phyloP scores from a whole-genome alignment of 2,888 invertebrate genomes.

The Gonocerus acuteangulatus region DNA sequence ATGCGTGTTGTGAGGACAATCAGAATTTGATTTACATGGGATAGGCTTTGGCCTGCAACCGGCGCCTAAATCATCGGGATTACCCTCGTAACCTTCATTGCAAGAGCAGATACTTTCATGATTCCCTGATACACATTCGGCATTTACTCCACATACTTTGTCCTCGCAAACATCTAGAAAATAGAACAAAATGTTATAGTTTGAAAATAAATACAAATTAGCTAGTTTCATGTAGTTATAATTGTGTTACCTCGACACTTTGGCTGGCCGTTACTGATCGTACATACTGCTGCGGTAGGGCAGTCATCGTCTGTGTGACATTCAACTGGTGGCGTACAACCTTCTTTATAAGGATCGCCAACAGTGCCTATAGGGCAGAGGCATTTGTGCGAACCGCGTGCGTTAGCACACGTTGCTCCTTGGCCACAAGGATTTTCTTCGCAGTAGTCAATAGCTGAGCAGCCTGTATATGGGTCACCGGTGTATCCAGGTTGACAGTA shows the following conservation, averaged over 20 bases:
- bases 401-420: constrained; percentile 71
- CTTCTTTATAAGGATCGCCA: constrained; percentile 77
- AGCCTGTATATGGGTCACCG: constrained; percentile 65
- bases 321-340: constrained; percentile 73
- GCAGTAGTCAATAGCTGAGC: constrained; percentile 69
- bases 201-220: too few relatives aligned
- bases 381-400: constrained; percentile 65
- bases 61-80: constrained; percentile 57
- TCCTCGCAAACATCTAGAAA: constrained; percentile 65
- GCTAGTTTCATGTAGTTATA: too few relatives aligned
- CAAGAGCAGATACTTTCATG: constrained; percentile 74
- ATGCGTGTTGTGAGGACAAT: constrained; percentile 71
- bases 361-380: constrained; percentile 68
- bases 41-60: constrained; percentile 68
- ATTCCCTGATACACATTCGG: constrained; percentile 67
- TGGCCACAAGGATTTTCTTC: constrained; percentile 69
- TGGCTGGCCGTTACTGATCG: constrained; percentile 59
- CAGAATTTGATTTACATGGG: constrained; percentile 59
- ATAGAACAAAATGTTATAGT: not conserved
- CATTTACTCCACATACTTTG: constrained; percentile 69
- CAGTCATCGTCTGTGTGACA: constrained; percentile 73
- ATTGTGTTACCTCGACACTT: constrained; percentile 61
- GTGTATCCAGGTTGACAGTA: constrained; percentile 84
- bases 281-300: constrained; percentile 69
- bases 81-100: constrained; percentile 67